Evolutionary conservation across 2,888 invertebrate species (phyloP).

Genomic region (Barypeithes pellucidus): DNA sequence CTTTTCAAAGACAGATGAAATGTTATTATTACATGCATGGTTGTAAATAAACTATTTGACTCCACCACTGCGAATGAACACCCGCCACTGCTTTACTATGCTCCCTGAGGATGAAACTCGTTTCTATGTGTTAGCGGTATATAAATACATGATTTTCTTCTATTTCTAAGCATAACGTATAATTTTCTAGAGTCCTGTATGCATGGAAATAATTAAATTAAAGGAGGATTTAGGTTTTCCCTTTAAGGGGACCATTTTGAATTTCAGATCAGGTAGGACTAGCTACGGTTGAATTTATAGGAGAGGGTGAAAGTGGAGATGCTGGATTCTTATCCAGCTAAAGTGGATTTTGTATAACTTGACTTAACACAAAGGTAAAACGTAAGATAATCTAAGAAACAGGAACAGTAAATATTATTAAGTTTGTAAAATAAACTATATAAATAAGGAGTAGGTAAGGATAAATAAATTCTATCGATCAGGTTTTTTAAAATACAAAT

Average conservation of each 20-base stretch:
- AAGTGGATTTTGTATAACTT: background rate
- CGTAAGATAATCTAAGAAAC: too few species aligned
- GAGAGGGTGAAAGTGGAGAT: constrained; percentile 22
- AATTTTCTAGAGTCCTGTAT: background rate
- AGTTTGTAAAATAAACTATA: too few species aligned
- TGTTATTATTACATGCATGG: too few species aligned
- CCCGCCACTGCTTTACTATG: too few species aligned
- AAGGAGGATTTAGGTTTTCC: constrained; percentile 12
- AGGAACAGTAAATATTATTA: too few species aligned
- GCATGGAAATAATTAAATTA: constrained; percentile 23
- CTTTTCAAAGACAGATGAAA: too few species aligned
- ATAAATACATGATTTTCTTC: background rate
- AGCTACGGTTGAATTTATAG: constrained; percentile 38
- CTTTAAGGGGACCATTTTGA: constrained; percentile 23
- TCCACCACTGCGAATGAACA: too few species aligned
- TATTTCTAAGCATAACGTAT: background rate
- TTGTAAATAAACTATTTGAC: too few species aligned
- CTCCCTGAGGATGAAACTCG: background rate
- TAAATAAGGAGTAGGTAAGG: too few species aligned
- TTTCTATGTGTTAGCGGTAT: background rate
- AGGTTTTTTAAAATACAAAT: too few species aligned
- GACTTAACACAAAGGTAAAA: too few species aligned
- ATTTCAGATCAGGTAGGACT: constrained; percentile 39
- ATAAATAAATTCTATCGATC: too few species aligned
- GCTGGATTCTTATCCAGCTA: constrained; percentile 26